Evolutionary conservation across 92 coral and sea anemone species (phyloP), one percentile per base, ranked within the genome.

Genomic region (Montipora capitata): DNA sequence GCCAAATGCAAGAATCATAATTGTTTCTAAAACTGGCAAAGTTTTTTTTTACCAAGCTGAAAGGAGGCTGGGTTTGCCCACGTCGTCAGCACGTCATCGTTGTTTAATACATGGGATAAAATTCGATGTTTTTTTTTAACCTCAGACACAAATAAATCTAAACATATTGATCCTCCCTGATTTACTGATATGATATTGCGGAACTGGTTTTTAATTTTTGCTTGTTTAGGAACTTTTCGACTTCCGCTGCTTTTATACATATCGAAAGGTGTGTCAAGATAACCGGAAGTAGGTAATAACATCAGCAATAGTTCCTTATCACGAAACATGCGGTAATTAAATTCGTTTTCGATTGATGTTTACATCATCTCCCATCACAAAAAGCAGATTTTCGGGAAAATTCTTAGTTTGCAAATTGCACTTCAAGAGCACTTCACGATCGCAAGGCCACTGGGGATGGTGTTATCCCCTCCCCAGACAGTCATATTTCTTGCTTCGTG

Each of bases 391-490:
- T 43, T 3, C 12, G 10, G n/a, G 12, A 4, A 52, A 3, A 64
- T 6, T 43, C 2, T 64, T 65, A 64, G 44, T 2, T 5, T 0
- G 10, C 7, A 3, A 64, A 35, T 13, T 6, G 45, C 20, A 44
- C 5, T 0, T 18, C 9, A 11, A 38, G 4, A 10, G 10, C 10
- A 7, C 6, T 7, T 4, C 18, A 16, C 10, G 11, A 4, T 16
- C 68, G 10, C 10, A 27, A 16, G 8, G 45, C 35, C 35, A 3
- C 6, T 8, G 11, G 8, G 61, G 10, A 1, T 13, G 51, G 9
- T 11, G 20, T 3, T 62, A 10, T 38, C 80, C 87, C 79, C 78
- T 70, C 79, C 87, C 87, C 44, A 16, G 77, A 52, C 41, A 81
- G 85, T 52, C 48, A 3, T 7, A n/a, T 8, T 69, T 67, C 41